phyloP scores from a whole-genome alignment of 2,113 vertebrate species.

The Etheostoma spectabile region DNA sequence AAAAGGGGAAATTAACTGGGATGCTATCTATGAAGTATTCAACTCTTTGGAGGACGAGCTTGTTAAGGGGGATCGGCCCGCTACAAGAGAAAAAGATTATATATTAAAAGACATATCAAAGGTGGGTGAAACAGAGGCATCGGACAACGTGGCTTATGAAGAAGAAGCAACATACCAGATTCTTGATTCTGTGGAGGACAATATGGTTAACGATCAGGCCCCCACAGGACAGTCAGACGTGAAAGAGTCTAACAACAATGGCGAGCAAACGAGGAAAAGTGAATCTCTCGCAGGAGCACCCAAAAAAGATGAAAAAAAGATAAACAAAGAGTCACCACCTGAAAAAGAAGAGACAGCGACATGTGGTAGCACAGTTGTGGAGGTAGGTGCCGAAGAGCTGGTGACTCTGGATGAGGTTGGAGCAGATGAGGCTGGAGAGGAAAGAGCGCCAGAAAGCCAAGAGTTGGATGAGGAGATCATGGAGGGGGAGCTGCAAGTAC shows the following conservation, averaged over 20 bases:
- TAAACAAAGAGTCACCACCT: background rate
- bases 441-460: background rate
- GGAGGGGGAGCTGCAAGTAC: constrained; percentile 63
- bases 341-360: background rate
- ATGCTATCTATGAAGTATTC: constrained; percentile 7
- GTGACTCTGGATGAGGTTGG: constrained; percentile 80
- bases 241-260: background rate
- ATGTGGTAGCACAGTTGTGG: rapidly evolving
- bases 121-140: background rate
- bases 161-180: constrained; percentile 52
- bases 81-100: background rate
- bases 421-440: constrained; percentile 51
- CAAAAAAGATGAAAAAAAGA: background rate
- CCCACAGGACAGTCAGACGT: background rate
- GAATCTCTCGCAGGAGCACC: background rate
- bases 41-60: constrained; percentile 42
- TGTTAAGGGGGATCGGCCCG: background rate
- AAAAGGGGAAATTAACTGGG: constrained; percentile 5
- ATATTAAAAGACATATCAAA: constrained; percentile 13
- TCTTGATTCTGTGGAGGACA: constrained; percentile 68
- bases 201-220: background rate
- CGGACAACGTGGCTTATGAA: constrained; percentile 9
- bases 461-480: constrained; percentile 23
- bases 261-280: too few relatives aligned
- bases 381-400: constrained; percentile 60